phyloP scores from a whole-genome alignment of 2,888 invertebrate genomes.

The Mimas tiliae region DNA sequence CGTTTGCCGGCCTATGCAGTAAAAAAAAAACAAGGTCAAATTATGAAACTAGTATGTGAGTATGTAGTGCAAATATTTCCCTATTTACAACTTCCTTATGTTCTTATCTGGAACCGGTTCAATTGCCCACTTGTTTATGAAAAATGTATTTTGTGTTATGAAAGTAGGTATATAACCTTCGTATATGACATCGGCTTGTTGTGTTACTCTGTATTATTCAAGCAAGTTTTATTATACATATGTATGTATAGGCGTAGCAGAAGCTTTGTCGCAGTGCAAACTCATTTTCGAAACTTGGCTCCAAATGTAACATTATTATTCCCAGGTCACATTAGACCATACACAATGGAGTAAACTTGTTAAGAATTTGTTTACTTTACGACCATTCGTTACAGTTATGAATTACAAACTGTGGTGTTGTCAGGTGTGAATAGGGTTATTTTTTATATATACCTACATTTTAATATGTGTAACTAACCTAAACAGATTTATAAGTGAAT shows the following conservation, averaged over 20 bases:
- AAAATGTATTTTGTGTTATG: not conserved
- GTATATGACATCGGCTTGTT: not conserved
- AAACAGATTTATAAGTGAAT: no score
- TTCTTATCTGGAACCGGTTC: conserved; percentile 1
- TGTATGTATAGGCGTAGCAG: not conserved
- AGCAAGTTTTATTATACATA: not conserved
- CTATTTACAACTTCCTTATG: conserved; percentile 11
- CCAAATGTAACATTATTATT: conserved; percentile 17
- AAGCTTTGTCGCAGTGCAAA: conserved; percentile 5
- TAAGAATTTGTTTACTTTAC: conserved; percentile 6
- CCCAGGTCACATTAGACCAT: conserved; percentile 9
- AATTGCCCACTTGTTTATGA: not conserved
- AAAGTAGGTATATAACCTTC: not conserved
- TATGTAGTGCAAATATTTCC: conserved; percentile 13
- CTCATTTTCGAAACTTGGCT: not conserved
- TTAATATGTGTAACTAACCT: no score
- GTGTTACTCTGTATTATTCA: not conserved
- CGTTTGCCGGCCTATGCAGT: no score
- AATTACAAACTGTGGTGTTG: no score
- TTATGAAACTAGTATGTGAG: not conserved
- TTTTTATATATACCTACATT: no score
- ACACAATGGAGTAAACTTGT: not conserved
- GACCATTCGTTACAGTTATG: not conserved
- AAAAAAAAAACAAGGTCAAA: no score
- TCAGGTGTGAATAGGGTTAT: no score